Percentiles rank a stretch among this genome's conserved stretches.
phyloP scores from a whole-genome alignment of 2,113 vertebrate genomes.

The Pandion haliaetus region DNA sequence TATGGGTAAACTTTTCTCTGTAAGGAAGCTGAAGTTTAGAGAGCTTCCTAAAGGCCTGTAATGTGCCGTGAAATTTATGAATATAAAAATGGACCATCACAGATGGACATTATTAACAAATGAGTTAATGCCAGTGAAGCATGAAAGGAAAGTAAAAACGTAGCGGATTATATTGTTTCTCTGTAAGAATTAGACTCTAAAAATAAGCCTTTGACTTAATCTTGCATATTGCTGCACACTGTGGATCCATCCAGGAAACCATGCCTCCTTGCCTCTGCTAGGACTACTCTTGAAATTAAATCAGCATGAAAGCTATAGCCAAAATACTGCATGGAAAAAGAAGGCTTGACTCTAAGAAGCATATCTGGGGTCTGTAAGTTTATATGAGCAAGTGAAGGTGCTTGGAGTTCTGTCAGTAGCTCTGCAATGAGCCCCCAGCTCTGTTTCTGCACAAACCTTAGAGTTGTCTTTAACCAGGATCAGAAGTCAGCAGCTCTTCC shows the following conservation, averaged over 20 bases:
- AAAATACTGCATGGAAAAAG: background rate
- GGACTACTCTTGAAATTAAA: background rate
- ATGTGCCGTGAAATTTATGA: background rate
- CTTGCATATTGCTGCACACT: background rate
- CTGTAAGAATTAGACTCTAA: background rate
- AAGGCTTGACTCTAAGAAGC: background rate
- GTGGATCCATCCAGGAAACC: background rate
- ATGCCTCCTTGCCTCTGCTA: background rate
- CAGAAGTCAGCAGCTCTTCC: background rate
- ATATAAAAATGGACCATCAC: background rate
- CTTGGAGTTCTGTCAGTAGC: background rate
- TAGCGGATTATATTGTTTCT: background rate
- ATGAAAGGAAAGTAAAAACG: background rate
- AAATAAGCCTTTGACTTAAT: background rate
- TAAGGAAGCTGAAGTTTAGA: background rate
- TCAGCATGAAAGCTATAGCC: accelerated
- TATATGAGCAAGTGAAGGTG: background rate
- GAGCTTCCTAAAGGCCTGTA: background rate
- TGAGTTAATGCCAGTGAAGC: background rate
- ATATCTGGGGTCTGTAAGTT: background rate
- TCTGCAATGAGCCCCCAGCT: background rate
- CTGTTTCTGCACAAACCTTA: background rate
- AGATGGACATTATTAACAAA: slow-evolving; percentile 23
- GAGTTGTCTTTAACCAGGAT: background rate
- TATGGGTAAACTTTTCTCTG: background rate